Conservation (phyloP, 2,113 vertebrate species). For the Hemichromis elongatus region DNA sequence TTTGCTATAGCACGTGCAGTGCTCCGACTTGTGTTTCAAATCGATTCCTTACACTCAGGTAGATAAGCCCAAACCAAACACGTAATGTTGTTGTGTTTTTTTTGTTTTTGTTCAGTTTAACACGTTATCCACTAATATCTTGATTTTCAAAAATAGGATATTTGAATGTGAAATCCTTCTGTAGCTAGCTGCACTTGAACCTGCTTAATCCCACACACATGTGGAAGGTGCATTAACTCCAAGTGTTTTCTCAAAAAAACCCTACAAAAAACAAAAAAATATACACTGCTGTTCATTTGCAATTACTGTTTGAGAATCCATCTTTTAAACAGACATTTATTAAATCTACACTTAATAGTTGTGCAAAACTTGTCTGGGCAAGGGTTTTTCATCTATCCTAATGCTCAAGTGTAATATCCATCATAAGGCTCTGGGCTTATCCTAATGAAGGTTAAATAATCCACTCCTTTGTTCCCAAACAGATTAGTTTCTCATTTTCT, state of each 20-base stretch:
- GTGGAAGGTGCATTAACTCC: constrained; percentile 16
- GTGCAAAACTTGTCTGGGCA: constrained; percentile 9
- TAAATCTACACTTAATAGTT: constrained; percentile 18
- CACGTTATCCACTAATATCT: background rate
- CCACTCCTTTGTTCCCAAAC: constrained; percentile 44
- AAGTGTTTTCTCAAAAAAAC: constrained; percentile 1
- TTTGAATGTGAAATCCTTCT: constrained; percentile 12
- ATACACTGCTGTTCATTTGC: background rate
- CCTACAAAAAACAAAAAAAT: background rate
- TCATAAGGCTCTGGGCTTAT: constrained; percentile 35
- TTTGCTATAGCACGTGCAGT: background rate
- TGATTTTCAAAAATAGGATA: background rate
- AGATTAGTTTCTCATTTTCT: constrained; percentile 16
- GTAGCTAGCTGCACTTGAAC: background rate
- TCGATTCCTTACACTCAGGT: constrained; percentile 13
- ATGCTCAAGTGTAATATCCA: constrained; percentile 41
- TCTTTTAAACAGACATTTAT: constrained; percentile 14
- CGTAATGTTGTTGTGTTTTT: background rate
- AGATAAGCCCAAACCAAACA: background rate
- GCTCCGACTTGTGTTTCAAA: constrained; percentile 15
- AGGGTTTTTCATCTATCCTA: constrained; percentile 25
- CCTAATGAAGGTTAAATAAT: constrained; percentile 50
- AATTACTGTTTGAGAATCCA: background rate
- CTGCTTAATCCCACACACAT: constrained; percentile 23
- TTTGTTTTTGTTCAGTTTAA: background rate